These are phyloP conservation scores for Lethenteron reissneri DNA, from an alignment of 2,113 vertebrate species.

Conservation along the genomic window DNA sequence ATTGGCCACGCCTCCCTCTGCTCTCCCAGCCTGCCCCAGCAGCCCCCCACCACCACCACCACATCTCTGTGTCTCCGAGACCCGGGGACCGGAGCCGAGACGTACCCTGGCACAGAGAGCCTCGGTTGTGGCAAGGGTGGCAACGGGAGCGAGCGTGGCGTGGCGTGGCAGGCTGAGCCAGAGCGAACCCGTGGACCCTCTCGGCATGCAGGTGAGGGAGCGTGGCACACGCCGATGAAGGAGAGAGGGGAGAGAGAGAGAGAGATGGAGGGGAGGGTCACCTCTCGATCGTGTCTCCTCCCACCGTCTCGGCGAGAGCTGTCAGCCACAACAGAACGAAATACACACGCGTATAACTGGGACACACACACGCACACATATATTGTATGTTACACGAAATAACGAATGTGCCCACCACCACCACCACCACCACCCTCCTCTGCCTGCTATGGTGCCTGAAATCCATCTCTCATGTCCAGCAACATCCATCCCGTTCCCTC, in stretches of 20 bases:
- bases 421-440: neutral
- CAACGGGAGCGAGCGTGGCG: no score
- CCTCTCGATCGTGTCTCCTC: constrained; percentile 15
- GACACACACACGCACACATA: neutral
- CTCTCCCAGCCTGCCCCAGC: no score
- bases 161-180: no score
- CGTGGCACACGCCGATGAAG: neutral
- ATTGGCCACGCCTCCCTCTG: no score
- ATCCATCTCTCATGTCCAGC: no score
- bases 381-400: constrained; percentile 1
- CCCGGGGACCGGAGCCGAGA: no score
- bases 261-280: neutral
- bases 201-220: neutral
- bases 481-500: no score
- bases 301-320: constrained; percentile 18
- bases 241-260: constrained; percentile 3
- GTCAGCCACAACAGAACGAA: neutral
- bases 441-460: neutral
- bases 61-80: no score
- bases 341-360: neutral
- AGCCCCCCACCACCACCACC: no score
- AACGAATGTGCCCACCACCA: neutral
- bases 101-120: no score
- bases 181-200: no score
- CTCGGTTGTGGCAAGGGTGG: no score